phyloP scores from a whole-genome alignment of 2,113 vertebrate genomes.

The Corythoichthys intestinalis region DNA sequence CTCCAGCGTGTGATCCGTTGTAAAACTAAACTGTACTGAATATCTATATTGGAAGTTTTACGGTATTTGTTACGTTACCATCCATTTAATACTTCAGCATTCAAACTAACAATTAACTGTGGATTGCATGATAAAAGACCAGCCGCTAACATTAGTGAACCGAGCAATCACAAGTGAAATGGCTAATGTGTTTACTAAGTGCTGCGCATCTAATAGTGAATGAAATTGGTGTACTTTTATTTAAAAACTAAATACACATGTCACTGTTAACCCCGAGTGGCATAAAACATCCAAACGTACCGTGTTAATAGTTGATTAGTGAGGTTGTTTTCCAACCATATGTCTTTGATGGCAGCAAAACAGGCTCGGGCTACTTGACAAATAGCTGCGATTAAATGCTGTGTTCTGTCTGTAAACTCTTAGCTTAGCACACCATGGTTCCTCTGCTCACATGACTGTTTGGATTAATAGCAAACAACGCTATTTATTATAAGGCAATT shows the following conservation, averaged over 20 bases:
- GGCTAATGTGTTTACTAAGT: background rate
- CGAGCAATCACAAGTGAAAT: background rate
- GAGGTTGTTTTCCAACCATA: conserved; percentile 25
- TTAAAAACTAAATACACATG: background rate
- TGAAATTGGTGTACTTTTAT: background rate
- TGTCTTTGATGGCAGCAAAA: conserved; percentile 38
- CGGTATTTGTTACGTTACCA: background rate
- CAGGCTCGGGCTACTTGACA: conserved; percentile 48
- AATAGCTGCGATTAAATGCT: conserved; percentile 61
- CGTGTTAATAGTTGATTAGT: conserved; percentile 7
- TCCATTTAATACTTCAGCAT: background rate
- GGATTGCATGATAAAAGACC: background rate
- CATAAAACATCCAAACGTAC: background rate
- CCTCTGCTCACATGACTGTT: conserved; percentile 58
- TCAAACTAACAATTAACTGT: background rate
- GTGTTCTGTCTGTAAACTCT: conserved; percentile 54
- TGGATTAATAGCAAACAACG: conserved; percentile 73
- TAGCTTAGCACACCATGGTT: conserved; percentile 50
- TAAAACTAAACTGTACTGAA: background rate
- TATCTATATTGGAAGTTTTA: background rate
- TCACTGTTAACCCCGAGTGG: conserved; percentile 3
- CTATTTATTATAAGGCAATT: conserved; percentile 72
- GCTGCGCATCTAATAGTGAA: background rate
- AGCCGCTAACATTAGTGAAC: background rate
- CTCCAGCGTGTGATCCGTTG: background rate